Evolutionary conservation across 2,113 vertebrate species (phyloP), one percentile per base, ranked within the genome.

Genomic region (Nibea albiflora): DNA sequence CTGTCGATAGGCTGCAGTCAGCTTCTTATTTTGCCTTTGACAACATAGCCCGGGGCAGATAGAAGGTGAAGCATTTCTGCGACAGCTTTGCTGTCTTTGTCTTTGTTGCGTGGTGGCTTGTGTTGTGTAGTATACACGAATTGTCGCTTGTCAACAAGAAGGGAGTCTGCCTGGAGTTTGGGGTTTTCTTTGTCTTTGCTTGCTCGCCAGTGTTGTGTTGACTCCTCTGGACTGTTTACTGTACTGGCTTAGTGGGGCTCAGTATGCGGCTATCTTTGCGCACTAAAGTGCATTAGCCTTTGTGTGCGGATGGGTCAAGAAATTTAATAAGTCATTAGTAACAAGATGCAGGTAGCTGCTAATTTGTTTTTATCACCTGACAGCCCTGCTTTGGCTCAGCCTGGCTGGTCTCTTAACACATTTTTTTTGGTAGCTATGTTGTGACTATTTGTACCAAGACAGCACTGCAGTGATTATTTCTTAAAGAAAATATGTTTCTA

Each of bases 121-220:
- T 26, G n/a, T 64, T 62, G 61, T 64, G 39, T 24, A 71, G 61
- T 74, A 39, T 14, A 15, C 6, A 54, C 4, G 24, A 62, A 17
- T 65, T 53, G 46, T 75, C 22, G 58, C 50, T 8, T 80, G 83
- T 88, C 57, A 82, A 74, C 58, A 79, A 70, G 56, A 44, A 66
- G 80, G 69, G 6, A 75, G 78, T 81, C 52, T 73, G 76, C 31
- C 75, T 81, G 84, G 84, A 91, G 89, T 88, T 91, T 86, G 1
- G 31, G 69, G 35, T 85, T 90, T 90, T 92, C 89, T 92, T 90
- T 93, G 90, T 93, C 88, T 87, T 39, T 35, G 80, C 61, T 75
- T 52, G 49, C 65, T 88, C 77, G 64, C 74, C 80, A 65, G 65
- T 91, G 88, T 85, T 84, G 26, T 72, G 28, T 87, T 78, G 81